Evolutionary conservation across 1,140 invertebrate genomes (phyloP), one percentile per base, ranked within the genome.

Genomic region (Thaumatotibia leucotreta): DNA sequence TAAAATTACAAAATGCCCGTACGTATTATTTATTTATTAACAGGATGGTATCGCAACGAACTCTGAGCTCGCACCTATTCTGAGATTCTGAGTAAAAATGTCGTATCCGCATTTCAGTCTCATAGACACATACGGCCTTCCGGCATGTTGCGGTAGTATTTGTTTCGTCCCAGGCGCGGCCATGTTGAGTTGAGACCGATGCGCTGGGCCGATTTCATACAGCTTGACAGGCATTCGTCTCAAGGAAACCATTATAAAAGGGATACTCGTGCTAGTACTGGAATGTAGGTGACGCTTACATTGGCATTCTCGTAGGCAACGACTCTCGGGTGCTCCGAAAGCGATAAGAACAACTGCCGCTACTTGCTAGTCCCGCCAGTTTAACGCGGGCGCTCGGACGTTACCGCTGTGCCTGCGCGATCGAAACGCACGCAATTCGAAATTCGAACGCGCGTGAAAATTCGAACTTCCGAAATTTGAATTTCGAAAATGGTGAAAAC

Each of bases 341-440:
- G 9, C 39, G 39, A 45, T 45, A 45, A 45, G 39, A 45, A 45
- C 20, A 45, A 45, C 39, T 20, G 39, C 39, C 17, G 39, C 39
- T 45, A 45, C 52, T 27, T 27, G 52, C 52, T 27, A 14, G 22
- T 45, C 50, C 63, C 84, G 86, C 83, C 87, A 89, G 87, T 89
- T 84, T 84, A 69, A 82, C 84, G 84, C 85, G 84, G 83, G 72
- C 85, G 69, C 79, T 79, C 76, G 73, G 67, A 81, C 77, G 79
- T 71, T 35, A 65, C 62, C 69, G 75, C 72, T 74, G 73, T 49
- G 61, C 17, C 66, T 58, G 61, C 67, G 49, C 67, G 61, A 62
- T 67, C 64, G 69, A 67, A 31, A 73, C 77, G 73, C 68, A 76
- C 73, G 78, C 74, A 70, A 62, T 69, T 71, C 68, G 35, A 69